Evolutionary conservation across 2,888 invertebrate genomes (phyloP).

Genomic region (Alitta virens): DNA sequence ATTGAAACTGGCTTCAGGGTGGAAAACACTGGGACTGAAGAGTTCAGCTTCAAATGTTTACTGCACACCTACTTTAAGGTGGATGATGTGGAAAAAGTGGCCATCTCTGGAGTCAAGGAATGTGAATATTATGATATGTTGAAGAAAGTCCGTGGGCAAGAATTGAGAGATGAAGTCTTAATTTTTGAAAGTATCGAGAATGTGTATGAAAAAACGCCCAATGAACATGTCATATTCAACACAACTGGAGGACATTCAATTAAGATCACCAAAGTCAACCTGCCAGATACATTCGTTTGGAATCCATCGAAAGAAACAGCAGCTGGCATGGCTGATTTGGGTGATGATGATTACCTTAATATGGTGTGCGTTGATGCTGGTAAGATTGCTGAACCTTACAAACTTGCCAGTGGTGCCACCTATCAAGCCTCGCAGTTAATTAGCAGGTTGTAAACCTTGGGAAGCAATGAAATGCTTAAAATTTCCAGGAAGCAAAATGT

Average conservation of each 20-base stretch:
- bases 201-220: conserved; percentile 84
- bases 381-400: conserved; percentile 82
- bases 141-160: conserved; percentile 61
- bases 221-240: conserved; percentile 88
- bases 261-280: conserved; percentile 90
- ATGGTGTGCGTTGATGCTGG: conserved; percentile 97
- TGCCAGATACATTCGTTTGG: conserved; percentile 95
- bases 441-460: not conserved
- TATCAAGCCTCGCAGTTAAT: conserved; percentile 78
- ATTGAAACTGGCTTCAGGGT: conserved; percentile 84
- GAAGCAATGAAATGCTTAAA: too few relatives aligned
- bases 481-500: too few relatives aligned
- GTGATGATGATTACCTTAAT: conserved; percentile 93
- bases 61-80: conserved; percentile 95
- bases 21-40: conserved; percentile 69
- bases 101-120: conserved; percentile 88
- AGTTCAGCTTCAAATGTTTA: conserved; percentile 75
- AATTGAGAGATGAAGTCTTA: conserved; percentile 85
- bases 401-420: conserved; percentile 77
- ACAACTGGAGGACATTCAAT: conserved; percentile 88
- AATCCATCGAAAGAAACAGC: conserved; percentile 95
- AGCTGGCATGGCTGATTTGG: conserved; percentile 88
- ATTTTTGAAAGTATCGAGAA: conserved; percentile 87
- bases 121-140: not conserved
- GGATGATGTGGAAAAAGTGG: conserved; percentile 86